Percentiles rank a stretch among this genome's conserved stretches.
These are phyloP conservation scores for Phrynosoma platyrhinos DNA, from an alignment of 2,113 vertebrate genomes.

Conservation along the genomic window DNA sequence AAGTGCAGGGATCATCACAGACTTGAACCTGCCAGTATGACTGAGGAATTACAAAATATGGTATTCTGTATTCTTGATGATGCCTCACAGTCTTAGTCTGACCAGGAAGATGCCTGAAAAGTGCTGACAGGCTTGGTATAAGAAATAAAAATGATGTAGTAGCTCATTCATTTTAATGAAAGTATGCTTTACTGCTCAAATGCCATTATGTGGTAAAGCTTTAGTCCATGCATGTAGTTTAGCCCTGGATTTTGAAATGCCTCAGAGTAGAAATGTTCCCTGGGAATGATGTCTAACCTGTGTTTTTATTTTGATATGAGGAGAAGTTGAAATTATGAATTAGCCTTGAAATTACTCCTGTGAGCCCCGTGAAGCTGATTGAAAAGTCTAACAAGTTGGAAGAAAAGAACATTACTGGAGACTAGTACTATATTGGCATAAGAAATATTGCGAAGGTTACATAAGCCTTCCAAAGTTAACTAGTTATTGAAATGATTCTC, in stretches of 20 bases:
- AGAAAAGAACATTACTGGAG: background rate
- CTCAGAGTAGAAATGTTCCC: conserved; percentile 18
- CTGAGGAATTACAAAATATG: background rate
- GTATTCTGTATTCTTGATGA: conserved; percentile 16
- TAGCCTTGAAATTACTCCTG: conserved; percentile 5
- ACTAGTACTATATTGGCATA: background rate
- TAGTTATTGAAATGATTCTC: conserved; percentile 3
- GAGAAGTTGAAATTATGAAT: conserved; percentile 3
- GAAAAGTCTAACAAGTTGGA: background rate
- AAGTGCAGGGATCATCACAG: background rate
- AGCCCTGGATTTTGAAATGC: conserved; percentile 29
- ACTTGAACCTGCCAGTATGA: background rate
- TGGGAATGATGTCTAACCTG: background rate
- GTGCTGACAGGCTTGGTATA: conserved; percentile 57
- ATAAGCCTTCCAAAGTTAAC: background rate
- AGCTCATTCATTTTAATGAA: conserved; percentile 55
- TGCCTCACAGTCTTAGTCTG: conserved; percentile 27
- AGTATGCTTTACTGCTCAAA: background rate
- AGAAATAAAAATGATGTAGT: conserved; percentile 39
- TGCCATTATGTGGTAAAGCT: background rate
- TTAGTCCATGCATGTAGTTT: background rate
- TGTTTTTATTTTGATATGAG: conserved; percentile 42
- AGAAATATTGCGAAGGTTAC: conserved; percentile 12
- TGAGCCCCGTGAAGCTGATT: conserved; percentile 5
- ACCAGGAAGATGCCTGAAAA: conserved; percentile 45